phyloP scores from a whole-genome alignment of 2,888 invertebrate genomes.

The Anticlea derivata region DNA sequence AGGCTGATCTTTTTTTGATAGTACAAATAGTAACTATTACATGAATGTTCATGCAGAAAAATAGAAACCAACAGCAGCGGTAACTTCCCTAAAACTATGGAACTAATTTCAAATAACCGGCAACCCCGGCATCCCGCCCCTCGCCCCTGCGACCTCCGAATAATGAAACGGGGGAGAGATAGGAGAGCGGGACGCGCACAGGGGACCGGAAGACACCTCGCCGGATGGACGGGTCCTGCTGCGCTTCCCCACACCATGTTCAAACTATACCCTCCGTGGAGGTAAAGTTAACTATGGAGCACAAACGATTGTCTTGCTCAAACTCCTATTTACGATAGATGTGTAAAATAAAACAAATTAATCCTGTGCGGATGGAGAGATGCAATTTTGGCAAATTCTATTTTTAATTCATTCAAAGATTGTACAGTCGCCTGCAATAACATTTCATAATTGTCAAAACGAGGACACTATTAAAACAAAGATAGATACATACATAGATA shows the following conservation, averaged over 20 bases:
- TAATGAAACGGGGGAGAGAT: conserved; percentile 66
- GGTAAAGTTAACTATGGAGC: background rate
- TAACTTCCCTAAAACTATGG: conserved; percentile 34
- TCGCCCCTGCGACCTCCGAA: conserved; percentile 72
- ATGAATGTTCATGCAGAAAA: too few species aligned
- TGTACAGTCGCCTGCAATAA: too few species aligned
- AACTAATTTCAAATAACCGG: conserved; percentile 41
- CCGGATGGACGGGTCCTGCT: conserved; percentile 54
- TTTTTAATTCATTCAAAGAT: too few species aligned
- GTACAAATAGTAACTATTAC: too few species aligned
- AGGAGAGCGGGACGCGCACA: conserved; percentile 47
- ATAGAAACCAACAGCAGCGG: too few species aligned
- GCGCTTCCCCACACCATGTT: conserved; percentile 47
- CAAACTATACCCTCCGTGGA: conserved; percentile 30
- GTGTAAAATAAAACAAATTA: too few species aligned
- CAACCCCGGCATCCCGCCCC: conserved; percentile 61
- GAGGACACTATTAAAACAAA: too few species aligned
- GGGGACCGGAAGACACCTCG: conserved; percentile 62
- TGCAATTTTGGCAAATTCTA: too few species aligned
- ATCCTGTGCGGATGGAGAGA: too few species aligned
- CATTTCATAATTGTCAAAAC: too few species aligned
- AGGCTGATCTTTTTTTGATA: too few species aligned
- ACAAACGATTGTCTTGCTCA: conserved; percentile 1
- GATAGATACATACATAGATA: too few species aligned
- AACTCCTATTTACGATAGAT: background rate